These are phyloP conservation scores for Eilema depressum DNA, from an alignment of 2,888 invertebrate genomes.

Conservation along the genomic window DNA sequence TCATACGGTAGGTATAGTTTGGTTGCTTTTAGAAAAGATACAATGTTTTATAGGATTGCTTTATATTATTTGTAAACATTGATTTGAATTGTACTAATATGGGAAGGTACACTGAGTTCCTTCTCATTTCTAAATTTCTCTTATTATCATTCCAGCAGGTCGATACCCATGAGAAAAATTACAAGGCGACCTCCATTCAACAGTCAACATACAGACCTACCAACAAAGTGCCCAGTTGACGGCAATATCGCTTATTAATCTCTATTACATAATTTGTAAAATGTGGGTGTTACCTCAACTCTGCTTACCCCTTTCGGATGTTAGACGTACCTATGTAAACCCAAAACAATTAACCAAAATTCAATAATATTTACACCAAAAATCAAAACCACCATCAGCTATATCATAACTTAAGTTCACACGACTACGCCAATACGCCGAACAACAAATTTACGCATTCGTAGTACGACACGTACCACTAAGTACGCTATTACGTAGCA, in stretches of 20 bases:
- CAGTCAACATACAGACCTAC: too few species aligned
- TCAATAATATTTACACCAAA: not conserved
- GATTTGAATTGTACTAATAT: too few species aligned
- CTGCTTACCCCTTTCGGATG: not conserved
- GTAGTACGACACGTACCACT: slow-evolving; percentile 52
- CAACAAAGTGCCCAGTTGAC: too few species aligned
- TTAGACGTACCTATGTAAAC: not conserved
- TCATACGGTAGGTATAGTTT: not conserved
- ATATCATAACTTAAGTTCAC: slow-evolving; percentile 36
- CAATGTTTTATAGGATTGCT: not conserved
- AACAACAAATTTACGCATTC: slow-evolving; percentile 55
- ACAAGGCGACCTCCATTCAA: too few species aligned
- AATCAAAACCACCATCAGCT: slow-evolving; percentile 3
- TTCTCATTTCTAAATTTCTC: too few species aligned
- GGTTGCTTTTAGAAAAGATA: not conserved
- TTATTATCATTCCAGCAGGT: too few species aligned
- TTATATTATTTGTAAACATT: not conserved
- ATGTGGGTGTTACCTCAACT: not conserved
- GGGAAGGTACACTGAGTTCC: too few species aligned
- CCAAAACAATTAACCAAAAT: not conserved
- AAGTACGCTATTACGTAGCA: slow-evolving; percentile 55
- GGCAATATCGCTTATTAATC: too few species aligned
- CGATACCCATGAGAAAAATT: too few species aligned
- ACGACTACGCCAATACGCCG: slow-evolving; percentile 37
- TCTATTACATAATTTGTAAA: too few species aligned